Conservation (phyloP, 2,113 vertebrate species). For the Recurvirostra avosetta region DNA sequence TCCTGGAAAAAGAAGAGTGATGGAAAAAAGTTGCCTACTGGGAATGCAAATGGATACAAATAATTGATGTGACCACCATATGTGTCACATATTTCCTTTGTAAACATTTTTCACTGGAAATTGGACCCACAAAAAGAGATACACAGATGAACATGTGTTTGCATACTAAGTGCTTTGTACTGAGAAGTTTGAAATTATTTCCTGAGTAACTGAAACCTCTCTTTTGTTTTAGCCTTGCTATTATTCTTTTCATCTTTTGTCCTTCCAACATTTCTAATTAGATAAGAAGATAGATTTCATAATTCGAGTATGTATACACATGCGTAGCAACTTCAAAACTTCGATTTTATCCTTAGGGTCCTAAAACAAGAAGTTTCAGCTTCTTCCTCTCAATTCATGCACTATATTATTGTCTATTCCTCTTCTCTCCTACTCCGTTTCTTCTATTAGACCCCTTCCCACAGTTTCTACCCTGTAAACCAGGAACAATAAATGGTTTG, state of each 20-base stretch:
- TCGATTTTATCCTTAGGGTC: neutral
- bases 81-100: neutral
- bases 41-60: neutral
- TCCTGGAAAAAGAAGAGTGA: neutral
- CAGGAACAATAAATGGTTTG: neutral
- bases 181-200: neutral
- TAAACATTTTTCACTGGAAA: neutral
- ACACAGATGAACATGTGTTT: fast-evolving
- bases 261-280: neutral
- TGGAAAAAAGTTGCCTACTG: neutral
- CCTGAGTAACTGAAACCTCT: neutral
- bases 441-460: neutral
- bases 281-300: neutral
- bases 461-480: neutral
- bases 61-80: neutral
- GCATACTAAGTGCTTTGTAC: neutral
- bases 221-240: neutral
- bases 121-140: neutral
- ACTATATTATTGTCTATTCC: neutral
- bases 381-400: neutral
- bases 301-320: neutral
- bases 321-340: neutral
- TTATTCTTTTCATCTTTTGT: neutral
- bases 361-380: neutral
- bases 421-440: neutral